Evolutionary conservation across 1,140 invertebrate genomes (phyloP).

Genomic region (Drosophila mauritiana): DNA sequence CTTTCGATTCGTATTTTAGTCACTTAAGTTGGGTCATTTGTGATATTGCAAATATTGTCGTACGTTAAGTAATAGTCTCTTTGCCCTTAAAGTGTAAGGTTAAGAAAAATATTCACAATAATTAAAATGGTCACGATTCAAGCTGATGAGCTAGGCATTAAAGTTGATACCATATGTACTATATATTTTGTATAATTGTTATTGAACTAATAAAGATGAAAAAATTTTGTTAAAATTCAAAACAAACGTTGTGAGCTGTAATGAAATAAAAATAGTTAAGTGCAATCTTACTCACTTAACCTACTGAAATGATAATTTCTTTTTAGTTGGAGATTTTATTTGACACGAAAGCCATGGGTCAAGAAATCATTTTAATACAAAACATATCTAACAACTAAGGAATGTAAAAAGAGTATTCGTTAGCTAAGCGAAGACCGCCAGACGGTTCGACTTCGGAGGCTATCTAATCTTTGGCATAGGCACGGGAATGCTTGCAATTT

Average conservation of each 20-base stretch:
- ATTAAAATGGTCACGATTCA: constrained; percentile 18
- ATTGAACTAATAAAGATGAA: constrained; percentile 44
- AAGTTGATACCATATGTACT: constrained; percentile 33
- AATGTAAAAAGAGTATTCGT: constrained; percentile 69
- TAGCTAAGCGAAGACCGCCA: constrained; percentile 28
- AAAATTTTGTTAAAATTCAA: constrained; percentile 9
- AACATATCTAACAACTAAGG: constrained; percentile 26
- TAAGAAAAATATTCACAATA: constrained; percentile 19
- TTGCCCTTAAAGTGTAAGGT: constrained; percentile 45
- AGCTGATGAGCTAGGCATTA: constrained; percentile 40
- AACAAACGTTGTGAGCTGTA: neutral
- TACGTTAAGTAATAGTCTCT: constrained; percentile 49
- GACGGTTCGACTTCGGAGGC: constrained; percentile 4
- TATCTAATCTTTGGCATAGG: constrained; percentile 70
- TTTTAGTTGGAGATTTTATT: constrained; percentile 52
- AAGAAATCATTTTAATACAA: constrained; percentile 39
- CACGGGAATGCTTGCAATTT: constrained; percentile 47
- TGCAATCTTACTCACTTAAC: neutral
- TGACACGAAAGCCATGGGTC: constrained; percentile 17
- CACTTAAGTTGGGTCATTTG: constrained; percentile 77
- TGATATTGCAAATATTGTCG: constrained; percentile 77
- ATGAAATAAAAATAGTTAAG: too few relatives aligned
- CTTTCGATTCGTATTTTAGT: constrained; percentile 65
- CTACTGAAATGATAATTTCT: neutral
- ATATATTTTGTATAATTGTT: constrained; percentile 47